phyloP scores from a whole-genome alignment of 2,797 vertebrate genomes.

The Siniperca obscura region DNA sequence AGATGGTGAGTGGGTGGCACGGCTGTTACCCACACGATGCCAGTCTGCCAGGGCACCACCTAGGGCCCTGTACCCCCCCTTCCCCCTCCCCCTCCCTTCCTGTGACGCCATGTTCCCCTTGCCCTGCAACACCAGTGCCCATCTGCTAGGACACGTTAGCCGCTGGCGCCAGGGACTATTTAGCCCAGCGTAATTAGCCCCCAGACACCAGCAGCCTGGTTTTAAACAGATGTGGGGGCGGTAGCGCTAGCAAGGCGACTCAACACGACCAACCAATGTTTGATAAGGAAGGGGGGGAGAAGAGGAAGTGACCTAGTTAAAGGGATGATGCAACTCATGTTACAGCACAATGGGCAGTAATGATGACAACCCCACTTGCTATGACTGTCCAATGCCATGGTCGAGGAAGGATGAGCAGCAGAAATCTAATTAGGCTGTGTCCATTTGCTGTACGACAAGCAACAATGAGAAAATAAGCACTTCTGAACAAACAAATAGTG shows the following conservation, averaged over 20 bases:
- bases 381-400: conserved; percentile 55
- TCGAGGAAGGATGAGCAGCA: conserved; percentile 57
- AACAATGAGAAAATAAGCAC: conserved; percentile 55
- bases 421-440: conserved; percentile 74
- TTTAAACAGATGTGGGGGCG: conserved; percentile 86
- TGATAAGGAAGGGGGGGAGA: conserved; percentile 63
- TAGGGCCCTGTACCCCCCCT: conserved; percentile 60
- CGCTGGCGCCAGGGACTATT: conserved; percentile 83
- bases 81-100: conserved; percentile 54
- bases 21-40: conserved; percentile 82
- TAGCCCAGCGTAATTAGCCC: conserved; percentile 86
- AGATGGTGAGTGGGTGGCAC: conserved; percentile 80
- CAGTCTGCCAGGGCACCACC: conserved; percentile 82
- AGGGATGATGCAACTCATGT: conserved; percentile 83
- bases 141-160: conserved; percentile 85
- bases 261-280: conserved; percentile 70
- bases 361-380: conserved; percentile 75
- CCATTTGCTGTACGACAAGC: conserved; percentile 54
- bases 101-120: conserved; percentile 78
- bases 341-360: conserved; percentile 80
- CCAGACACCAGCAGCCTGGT: conserved; percentile 84
- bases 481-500: conserved; percentile 32
- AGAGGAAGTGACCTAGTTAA: conserved; percentile 83
- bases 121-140: conserved; percentile 82
- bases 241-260: conserved; percentile 71